Percentiles rank a stretch among this genome's conserved stretches.
These are phyloP conservation scores for Sycophaga agraensis DNA, from an alignment of 1,140 invertebrate species.

Conservation along the genomic window DNA sequence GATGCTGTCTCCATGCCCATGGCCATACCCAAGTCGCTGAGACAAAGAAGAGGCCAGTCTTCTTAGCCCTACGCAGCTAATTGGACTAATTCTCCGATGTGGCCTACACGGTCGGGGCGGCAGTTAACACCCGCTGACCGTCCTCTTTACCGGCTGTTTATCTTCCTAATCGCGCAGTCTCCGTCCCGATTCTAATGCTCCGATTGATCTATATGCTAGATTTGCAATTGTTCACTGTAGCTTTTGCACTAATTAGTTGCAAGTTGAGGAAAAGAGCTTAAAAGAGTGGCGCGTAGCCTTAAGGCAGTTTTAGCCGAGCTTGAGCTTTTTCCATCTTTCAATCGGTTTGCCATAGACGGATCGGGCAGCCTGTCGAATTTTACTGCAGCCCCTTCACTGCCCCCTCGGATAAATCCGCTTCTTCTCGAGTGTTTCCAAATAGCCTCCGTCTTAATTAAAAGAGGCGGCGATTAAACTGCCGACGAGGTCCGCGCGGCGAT, in stretches of 20 bases:
- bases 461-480: background rate
- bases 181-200: too few species aligned
- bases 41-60: too few species aligned
- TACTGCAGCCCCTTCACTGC: too few species aligned
- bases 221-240: background rate
- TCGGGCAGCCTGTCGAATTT: too few species aligned
- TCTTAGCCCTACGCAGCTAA: too few species aligned
- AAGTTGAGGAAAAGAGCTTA: background rate
- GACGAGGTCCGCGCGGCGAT: too few species aligned
- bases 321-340: too few species aligned
- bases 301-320: background rate
- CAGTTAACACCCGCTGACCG: background rate
- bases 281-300: background rate
- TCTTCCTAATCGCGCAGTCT: background rate
- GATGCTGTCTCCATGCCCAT: slow-evolving; percentile 1
- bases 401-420: background rate
- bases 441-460: slow-evolving; percentile 13
- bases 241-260: background rate
- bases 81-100: too few species aligned
- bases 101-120: background rate
- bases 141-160: background rate
- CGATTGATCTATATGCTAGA: too few species aligned
- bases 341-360: too few species aligned
- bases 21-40: too few species aligned
- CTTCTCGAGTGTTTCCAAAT: slow-evolving; percentile 2